Conservation (phyloP, 1,140 invertebrate genomes). For the Pectinophora gossypiella region DNA sequence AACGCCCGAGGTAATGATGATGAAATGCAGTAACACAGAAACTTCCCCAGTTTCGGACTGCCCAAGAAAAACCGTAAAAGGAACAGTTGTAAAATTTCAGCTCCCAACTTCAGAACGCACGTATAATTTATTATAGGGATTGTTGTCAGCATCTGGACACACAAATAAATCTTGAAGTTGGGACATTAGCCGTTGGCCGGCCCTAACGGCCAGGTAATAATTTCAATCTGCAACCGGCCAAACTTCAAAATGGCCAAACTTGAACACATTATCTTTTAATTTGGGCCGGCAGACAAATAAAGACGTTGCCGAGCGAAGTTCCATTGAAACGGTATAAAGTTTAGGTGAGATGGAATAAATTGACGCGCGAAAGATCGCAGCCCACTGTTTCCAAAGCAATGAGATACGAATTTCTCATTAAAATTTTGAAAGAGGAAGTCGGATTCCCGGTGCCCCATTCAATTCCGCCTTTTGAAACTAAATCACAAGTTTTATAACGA, state of each 20-base stretch:
- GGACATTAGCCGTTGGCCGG: conserved; percentile 40
- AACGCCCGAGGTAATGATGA: neutral
- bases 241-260: conserved; percentile 58
- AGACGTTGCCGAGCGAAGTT: too few species aligned
- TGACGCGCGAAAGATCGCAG: conserved; percentile 37
- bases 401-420: conserved; percentile 63
- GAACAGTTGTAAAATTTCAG: conserved; percentile 32
- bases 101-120: neutral
- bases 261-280: conserved; percentile 60
- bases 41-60: neutral
- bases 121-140: conserved; percentile 48
- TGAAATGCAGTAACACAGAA: neutral
- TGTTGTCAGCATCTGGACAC: conserved; percentile 52
- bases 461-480: conserved; percentile 63
- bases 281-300: too few species aligned
- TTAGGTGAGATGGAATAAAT: conserved; percentile 43
- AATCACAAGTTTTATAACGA: conserved; percentile 55
- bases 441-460: conserved; percentile 43
- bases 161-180: conserved; percentile 60
- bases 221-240: conserved; percentile 51
- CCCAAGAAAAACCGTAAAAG: conserved; percentile 1
- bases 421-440: conserved; percentile 51
- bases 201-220: conserved; percentile 55
- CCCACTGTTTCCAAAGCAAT: conserved; percentile 46
- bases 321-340: conserved; percentile 39